Evolutionary conservation across 2,113 vertebrate genomes (phyloP), one percentile per base, ranked within the genome.

Genomic region (Solenodon paradoxus): DNA sequence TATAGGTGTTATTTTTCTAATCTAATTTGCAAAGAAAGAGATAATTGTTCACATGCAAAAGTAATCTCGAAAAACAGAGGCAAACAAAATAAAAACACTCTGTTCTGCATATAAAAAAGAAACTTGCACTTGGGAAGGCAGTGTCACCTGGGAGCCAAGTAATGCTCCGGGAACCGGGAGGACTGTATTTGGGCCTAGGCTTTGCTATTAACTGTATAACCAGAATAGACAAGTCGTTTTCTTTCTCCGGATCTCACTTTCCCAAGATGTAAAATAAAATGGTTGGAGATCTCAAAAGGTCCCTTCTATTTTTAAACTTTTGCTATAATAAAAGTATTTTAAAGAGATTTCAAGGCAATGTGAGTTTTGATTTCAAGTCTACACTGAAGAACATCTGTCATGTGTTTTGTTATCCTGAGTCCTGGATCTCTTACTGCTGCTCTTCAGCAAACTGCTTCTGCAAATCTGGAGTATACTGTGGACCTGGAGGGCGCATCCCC

Each of bases 371-470:
- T n/a, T 86, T 92, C 45, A 71, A 79, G 86, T 94, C 17, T 90
- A n/a, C 47, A 92, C 15, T 59, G 89, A 11, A 94, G 35, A 80
- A 40, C 13, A 91, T 24, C 13, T 64, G 28, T 72, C 24, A 35
- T 38, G 8, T 19, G n/a, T 94, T 84, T 57, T 57, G 49, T 26
- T 89, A 40, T 71, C 55, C 79, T 47, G 64, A 71, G 30, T 77
- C 47, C 24, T 55, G 57, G 57, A 78, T 53, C 69, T 96, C 99
- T 99, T 98, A 99, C 99, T 99, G 99, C 84, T 99, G 99, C 84
- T 99, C 99, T 98, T 99, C 99, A 0, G 99, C 99, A 98, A 99
- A 99, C 97, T 99, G 99, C 97, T 99, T 99, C 98, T 99, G 99
- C 98, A 99, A 99, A 97, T 99, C 99, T 0, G 98, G 98, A 9